phyloP scores from a whole-genome alignment of 2,113 vertebrate genomes.

The Lasiurus borealis region DNA sequence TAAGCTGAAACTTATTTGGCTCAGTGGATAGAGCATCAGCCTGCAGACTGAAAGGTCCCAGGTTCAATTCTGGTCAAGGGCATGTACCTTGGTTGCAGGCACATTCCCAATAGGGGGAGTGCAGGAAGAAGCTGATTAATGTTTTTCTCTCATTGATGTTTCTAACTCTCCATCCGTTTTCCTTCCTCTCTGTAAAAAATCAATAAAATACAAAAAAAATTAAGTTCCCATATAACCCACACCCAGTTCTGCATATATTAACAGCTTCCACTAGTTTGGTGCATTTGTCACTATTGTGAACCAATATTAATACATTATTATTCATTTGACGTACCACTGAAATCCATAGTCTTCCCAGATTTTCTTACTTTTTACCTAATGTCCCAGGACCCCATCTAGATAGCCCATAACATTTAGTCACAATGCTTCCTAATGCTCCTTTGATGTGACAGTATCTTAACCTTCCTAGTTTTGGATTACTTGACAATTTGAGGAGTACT shows the following conservation, averaged over 20 bases:
- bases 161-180: no score
- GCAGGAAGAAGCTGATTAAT: no score
- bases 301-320: neutral
- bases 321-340: neutral
- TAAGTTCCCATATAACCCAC: neutral
- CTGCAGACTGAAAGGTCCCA: no score
- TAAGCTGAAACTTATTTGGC: no score
- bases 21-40: no score
- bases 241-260: neutral
- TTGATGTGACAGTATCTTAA: neutral
- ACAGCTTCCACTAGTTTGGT: neutral
- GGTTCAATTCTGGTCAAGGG: no score
- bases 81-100: no score
- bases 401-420: neutral
- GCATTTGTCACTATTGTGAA: neutral
- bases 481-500: neutral
- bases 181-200: no score
- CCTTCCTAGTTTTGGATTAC: neutral
- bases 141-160: no score
- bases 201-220: no score
- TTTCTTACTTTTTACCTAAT: neutral
- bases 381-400: neutral
- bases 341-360: neutral
- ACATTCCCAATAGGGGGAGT: no score
- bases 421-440: neutral